phyloP scores from a whole-genome alignment of 2,888 invertebrate genomes.

The Hydraecia micacea region DNA sequence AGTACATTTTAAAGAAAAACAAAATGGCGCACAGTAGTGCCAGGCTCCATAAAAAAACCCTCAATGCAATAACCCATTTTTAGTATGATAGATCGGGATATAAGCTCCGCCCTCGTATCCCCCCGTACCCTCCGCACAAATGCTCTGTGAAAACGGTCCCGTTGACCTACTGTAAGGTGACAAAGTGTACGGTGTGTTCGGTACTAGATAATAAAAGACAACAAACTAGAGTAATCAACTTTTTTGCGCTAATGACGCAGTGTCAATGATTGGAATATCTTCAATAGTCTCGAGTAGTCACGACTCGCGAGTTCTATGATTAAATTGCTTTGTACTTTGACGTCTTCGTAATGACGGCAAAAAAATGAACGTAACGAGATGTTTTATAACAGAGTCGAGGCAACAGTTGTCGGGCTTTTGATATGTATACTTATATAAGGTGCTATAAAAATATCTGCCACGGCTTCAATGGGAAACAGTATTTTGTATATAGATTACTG shows the following conservation, averaged over 20 bases:
- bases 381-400: constrained; percentile 38
- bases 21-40: too few species aligned
- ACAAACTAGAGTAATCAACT: constrained; percentile 34
- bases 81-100: not conserved
- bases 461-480: too few species aligned
- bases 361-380: constrained; percentile 37
- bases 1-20: too few species aligned
- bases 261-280: constrained; percentile 38
- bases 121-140: fast-evolving
- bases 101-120: too few species aligned
- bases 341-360: constrained; percentile 60
- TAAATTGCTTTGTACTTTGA: constrained; percentile 68
- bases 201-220: constrained; percentile 30
- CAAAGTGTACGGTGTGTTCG: too few species aligned
- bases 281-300: constrained; percentile 29
- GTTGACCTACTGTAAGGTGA: constrained; percentile 5
- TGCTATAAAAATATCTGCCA: too few species aligned
- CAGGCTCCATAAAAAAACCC: too few species aligned
- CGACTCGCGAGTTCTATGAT: constrained; percentile 49
- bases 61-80: too few species aligned
- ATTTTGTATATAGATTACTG: too few species aligned
- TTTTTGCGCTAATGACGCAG: constrained; percentile 43
- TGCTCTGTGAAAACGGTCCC: not conserved
- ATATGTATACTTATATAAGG: not conserved
- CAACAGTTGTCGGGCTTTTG: not conserved